Percentiles rank a stretch among this genome's conserved stretches.
phyloP scores from a whole-genome alignment of 2,888 invertebrate genomes.

The Xanthorhoe designata region DNA sequence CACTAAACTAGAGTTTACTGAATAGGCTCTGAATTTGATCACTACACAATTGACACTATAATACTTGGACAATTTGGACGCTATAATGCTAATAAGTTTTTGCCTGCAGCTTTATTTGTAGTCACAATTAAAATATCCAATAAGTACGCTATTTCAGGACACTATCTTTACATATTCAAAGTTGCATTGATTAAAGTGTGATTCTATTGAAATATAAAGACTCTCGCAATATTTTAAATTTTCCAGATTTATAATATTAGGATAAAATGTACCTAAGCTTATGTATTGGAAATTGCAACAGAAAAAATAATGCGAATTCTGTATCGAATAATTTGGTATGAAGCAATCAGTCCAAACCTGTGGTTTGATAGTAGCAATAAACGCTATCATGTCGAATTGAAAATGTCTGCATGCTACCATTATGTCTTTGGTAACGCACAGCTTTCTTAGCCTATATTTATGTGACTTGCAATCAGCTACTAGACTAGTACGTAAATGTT shows the following conservation, averaged over 20 bases:
- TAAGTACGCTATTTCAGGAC: no score
- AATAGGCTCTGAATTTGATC: no score
- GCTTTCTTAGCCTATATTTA: slow-evolving; percentile 38
- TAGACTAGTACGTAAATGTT: not conserved
- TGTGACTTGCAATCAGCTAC: slow-evolving; percentile 22
- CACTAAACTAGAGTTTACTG: not conserved
- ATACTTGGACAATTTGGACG: no score
- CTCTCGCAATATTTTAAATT: no score
- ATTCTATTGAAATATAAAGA: no score
- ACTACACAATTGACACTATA: no score
- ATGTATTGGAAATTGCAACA: not conserved
- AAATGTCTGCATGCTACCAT: slow-evolving; percentile 41
- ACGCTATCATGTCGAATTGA: slow-evolving; percentile 42
- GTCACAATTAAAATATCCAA: no score
- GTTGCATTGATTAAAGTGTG: no score
- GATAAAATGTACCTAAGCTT: not conserved
- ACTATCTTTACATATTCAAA: no score
- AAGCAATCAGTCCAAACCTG: slow-evolving; percentile 26
- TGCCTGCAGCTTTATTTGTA: no score
- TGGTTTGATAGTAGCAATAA: slow-evolving; percentile 29
- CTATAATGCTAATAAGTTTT: no score
- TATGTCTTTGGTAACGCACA: slow-evolving; percentile 45
- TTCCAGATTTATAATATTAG: no score
- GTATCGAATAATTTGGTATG: slow-evolving; percentile 12
- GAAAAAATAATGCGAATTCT: slow-evolving; percentile 5